A percentile compares a stretch with the other conserved stretches of the same genome.
Conservation (phyloP, 2,113 vertebrate species). For the Tor tambroides region DNA sequence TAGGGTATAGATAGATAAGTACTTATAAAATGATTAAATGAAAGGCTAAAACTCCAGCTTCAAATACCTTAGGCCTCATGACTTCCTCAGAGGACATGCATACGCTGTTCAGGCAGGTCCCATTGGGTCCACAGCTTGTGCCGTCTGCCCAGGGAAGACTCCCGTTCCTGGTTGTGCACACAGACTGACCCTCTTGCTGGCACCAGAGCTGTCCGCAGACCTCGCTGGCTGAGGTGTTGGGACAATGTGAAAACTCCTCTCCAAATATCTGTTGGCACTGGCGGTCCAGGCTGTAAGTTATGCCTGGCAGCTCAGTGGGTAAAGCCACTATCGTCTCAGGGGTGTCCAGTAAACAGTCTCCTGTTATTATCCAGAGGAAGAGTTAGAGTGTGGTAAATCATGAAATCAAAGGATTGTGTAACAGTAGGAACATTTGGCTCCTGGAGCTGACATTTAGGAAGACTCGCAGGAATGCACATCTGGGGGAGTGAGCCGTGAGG, state of each 20-base stretch:
- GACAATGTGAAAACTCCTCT: constrained; percentile 86
- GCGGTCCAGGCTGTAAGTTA: constrained; percentile 84
- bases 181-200: constrained; percentile 72
- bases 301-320: constrained; percentile 82
- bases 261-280: constrained; percentile 97
- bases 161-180: constrained; percentile 90
- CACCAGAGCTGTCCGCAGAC: constrained; percentile 93
- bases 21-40: too few species aligned
- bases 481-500: constrained; percentile 42
- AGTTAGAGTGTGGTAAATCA: constrained; percentile 34
- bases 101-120: constrained; percentile 79
- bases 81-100: constrained; percentile 80
- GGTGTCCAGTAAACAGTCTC: constrained; percentile 91
- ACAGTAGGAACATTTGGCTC: constrained; percentile 37
- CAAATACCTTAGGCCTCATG: constrained; percentile 48
- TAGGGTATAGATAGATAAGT: not conserved
- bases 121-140: constrained; percentile 66
- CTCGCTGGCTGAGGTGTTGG: constrained; percentile 83
- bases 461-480: constrained; percentile 58
- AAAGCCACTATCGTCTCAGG: constrained; percentile 78
- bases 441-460: constrained; percentile 48
- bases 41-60: not conserved
- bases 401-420: constrained; percentile 44
- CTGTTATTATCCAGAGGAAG: constrained; percentile 69
- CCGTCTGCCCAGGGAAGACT: constrained; percentile 91